Conservation (phyloP, 2,113 vertebrate species). For the Apus apus region DNA sequence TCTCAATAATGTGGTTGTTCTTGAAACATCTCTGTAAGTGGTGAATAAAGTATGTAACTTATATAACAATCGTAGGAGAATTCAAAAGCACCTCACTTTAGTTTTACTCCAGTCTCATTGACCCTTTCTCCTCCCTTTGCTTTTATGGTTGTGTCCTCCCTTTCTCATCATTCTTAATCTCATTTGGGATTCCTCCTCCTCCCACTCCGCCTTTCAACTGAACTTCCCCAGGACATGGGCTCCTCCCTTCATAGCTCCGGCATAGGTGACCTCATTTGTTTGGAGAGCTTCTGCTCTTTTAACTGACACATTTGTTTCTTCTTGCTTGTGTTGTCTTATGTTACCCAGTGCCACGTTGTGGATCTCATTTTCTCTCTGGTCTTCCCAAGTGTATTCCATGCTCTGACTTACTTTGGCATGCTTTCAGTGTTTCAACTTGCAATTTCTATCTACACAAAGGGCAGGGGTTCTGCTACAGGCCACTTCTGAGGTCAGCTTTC, state of each 20-base stretch:
- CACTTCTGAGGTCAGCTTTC: not conserved
- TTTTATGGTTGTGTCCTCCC: not conserved
- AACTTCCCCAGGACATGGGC: not conserved
- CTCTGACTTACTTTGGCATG: not conserved
- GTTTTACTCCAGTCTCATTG: not conserved
- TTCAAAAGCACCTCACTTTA: not conserved
- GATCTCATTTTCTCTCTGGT: no score
- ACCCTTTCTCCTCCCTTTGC: not conserved
- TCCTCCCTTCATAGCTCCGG: not conserved
- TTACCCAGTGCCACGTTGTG: not conserved
- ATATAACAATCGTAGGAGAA: not conserved
- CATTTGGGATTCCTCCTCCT: not conserved
- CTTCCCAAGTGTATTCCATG: not conserved
- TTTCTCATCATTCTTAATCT: not conserved
- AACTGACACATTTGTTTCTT: not conserved
- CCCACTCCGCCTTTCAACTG: not conserved
- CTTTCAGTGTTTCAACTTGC: not conserved
- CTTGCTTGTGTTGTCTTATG: not conserved
- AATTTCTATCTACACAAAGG: not conserved
- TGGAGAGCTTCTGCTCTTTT: not conserved
- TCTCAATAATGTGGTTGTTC: conserved; percentile 11
- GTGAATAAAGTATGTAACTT: not conserved
- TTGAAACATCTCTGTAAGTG: not conserved
- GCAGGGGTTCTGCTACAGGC: not conserved
- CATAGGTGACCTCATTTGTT: not conserved